A percentile compares a stretch with the other conserved stretches of the same genome.
These are phyloP conservation scores for Rhynchonycteris naso DNA, from an alignment of 2,797 vertebrate genomes.

Conservation along the genomic window DNA sequence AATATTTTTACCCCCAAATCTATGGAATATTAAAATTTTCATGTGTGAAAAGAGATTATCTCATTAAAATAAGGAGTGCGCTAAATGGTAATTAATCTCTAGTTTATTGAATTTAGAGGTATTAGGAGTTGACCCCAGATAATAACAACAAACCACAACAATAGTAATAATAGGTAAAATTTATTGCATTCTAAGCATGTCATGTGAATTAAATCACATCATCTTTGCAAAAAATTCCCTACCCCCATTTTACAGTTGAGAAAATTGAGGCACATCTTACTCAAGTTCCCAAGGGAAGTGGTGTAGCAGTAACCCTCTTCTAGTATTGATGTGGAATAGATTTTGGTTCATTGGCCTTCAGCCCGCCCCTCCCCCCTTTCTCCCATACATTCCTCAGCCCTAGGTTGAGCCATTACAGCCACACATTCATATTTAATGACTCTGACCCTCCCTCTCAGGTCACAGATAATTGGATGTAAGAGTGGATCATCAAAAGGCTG, in stretches of 20 bases:
- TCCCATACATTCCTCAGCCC: background rate
- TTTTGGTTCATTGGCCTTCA: background rate
- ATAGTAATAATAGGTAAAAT: background rate
- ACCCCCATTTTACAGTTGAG: background rate
- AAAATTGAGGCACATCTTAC: background rate
- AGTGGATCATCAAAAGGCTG: background rate
- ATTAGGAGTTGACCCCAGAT: background rate
- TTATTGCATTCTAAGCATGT: background rate
- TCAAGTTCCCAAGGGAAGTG: background rate
- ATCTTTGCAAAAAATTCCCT: background rate
- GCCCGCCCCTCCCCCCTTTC: no score
- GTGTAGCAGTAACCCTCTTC: background rate
- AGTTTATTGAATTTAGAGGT: background rate
- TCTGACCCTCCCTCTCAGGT: background rate
- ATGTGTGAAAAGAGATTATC: background rate
- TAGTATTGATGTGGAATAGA: background rate
- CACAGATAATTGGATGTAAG: background rate
- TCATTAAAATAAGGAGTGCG: background rate
- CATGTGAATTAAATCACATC: background rate
- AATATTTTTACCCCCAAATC: background rate
- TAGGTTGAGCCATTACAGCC: background rate
- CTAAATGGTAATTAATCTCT: background rate
- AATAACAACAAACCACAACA: background rate
- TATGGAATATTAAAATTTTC: slow-evolving; percentile 19
- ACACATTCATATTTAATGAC: background rate